A percentile compares a stretch with the other conserved stretches of the same genome.
Conservation (phyloP, 2,797 vertebrate genomes). For the Parauchenoglanis ngamensis region DNA sequence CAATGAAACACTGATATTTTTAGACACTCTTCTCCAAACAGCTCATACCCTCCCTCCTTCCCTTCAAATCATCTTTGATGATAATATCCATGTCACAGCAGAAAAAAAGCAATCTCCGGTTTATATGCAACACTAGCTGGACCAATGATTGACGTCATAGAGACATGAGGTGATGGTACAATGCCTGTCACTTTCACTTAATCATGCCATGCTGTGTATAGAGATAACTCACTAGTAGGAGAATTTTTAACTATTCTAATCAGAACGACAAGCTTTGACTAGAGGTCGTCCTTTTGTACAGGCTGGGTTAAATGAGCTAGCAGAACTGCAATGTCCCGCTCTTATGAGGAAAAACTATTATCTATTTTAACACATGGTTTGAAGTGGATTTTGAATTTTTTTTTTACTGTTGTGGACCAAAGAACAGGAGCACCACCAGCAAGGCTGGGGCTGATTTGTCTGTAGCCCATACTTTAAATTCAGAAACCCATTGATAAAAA, state of each 20-base stretch:
- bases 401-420: background rate
- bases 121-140: constrained; percentile 40
- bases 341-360: background rate
- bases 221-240: background rate
- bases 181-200: constrained; percentile 22
- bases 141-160: constrained; percentile 2
- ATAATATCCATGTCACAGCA: constrained; percentile 48
- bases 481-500: background rate
- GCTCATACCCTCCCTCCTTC: constrained; percentile 35
- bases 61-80: constrained; percentile 66
- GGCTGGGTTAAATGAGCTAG: background rate
- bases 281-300: background rate
- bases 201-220: background rate
- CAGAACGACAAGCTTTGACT: background rate
- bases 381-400: background rate
- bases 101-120: constrained; percentile 34
- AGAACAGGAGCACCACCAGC: background rate
- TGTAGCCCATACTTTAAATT: background rate
- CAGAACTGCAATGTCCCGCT: too few species aligned
- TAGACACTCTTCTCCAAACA: constrained; percentile 45
- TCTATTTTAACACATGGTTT: background rate
- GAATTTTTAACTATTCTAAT: background rate
- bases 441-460: background rate
- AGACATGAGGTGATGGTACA: background rate
- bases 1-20: constrained; percentile 46